Evolutionary conservation across 2,888 invertebrate species (phyloP).

Genomic region (Ichneumon xanthorius): DNA sequence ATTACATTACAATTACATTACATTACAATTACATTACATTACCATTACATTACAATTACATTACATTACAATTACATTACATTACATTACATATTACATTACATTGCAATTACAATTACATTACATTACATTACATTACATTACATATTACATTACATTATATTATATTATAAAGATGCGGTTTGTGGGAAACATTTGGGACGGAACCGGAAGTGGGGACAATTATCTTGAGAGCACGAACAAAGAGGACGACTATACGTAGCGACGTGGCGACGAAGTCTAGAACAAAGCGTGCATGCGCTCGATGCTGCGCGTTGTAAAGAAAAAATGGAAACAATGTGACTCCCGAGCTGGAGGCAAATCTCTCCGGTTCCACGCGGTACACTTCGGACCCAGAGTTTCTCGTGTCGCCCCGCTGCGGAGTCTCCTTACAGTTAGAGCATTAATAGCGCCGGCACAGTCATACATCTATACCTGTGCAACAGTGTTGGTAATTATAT

Average conservation of each 20-base stretch:
- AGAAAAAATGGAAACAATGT: background rate
- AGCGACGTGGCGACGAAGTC: background rate
- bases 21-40: too few relatives aligned
- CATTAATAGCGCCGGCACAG: constrained; percentile 2
- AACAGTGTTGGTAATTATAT: constrained; percentile 11
- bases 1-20: too few relatives aligned
- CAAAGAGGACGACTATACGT: background rate
- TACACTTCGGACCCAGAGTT: background rate
- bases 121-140: too few relatives aligned
- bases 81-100: too few relatives aligned
- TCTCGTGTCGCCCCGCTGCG: background rate
- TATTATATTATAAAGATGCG: too few relatives aligned
- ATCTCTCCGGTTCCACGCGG: constrained; percentile 7
- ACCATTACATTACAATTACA: too few relatives aligned
- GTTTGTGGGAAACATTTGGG: background rate
- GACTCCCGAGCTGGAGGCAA: background rate
- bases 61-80: too few relatives aligned
- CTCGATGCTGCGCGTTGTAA: background rate
- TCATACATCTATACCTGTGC: background rate
- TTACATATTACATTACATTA: too few relatives aligned
- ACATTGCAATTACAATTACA: too few relatives aligned
- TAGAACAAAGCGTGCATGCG: background rate
- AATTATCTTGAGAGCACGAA: background rate
- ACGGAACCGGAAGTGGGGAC: background rate
- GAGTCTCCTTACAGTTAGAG: background rate